Conservation (phyloP, 1,140 invertebrate species). For the Octopus sinensis region DNA sequence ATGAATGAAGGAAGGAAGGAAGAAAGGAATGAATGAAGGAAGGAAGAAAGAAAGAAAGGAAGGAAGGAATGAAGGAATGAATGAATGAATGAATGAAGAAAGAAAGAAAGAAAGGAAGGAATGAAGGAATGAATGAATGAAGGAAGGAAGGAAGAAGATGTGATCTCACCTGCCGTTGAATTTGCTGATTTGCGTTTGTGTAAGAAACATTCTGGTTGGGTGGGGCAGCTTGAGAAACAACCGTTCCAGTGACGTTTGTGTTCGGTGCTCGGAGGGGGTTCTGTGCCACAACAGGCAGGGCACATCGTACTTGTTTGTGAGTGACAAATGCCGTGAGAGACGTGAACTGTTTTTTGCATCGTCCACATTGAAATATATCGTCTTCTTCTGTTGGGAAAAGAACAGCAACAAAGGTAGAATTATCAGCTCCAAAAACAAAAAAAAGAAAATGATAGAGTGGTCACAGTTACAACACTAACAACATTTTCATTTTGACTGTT, state of each 20-base stretch:
- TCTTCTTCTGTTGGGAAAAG: conserved; percentile 61
- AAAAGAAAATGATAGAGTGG: neutral
- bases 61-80: too few species aligned
- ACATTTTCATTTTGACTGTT: too few species aligned
- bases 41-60: too few species aligned
- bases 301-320: conserved; percentile 62
- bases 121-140: too few species aligned
- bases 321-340: conserved; percentile 62
- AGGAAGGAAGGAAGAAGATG: neutral
- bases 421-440: neutral
- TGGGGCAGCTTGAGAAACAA: neutral
- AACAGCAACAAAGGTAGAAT: too few species aligned
- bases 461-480: too few species aligned
- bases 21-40: neutral
- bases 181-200: neutral
- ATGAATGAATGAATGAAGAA: too few species aligned
- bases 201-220: neutral
- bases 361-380: conserved; percentile 70
- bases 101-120: too few species aligned
- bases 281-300: conserved; percentile 17
- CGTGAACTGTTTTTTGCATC: conserved; percentile 68
- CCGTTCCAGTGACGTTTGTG: neutral
- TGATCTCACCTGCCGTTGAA: neutral
- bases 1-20: too few species aligned
- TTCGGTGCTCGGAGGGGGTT: neutral